These are phyloP conservation scores for Actinopyga echinites DNA, from an alignment of 53 echinoderm and acorn worm species.

Conservation along the genomic window DNA sequence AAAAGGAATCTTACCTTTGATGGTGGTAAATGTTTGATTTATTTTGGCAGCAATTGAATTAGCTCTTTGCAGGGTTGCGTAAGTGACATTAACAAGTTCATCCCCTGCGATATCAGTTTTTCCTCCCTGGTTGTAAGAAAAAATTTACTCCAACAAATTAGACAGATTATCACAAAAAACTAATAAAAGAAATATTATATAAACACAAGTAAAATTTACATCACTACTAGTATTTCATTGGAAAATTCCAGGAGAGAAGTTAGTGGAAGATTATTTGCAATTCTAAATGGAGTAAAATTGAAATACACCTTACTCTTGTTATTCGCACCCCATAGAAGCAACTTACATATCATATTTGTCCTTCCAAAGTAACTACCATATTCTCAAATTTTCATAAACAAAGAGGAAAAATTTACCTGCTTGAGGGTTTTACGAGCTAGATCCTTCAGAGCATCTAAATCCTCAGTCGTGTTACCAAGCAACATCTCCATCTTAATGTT, in stretches of 20 bases:
- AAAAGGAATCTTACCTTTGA: slow-evolving; percentile 27
- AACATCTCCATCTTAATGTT: neutral
- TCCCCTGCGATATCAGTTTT: neutral
- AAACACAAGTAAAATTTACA: too few species aligned
- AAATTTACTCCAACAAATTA: neutral
- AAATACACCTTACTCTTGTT: too few species aligned
- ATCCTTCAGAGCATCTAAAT: slow-evolving; percentile 17
- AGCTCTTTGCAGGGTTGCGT: slow-evolving; percentile 39
- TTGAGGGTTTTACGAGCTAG: slow-evolving; percentile 24
- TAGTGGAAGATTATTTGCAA: too few species aligned
- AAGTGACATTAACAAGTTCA: neutral
- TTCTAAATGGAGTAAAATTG: too few species aligned
- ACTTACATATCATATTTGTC: too few species aligned
- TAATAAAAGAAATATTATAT: too few species aligned
- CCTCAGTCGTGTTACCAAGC: neutral
- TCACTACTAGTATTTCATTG: too few species aligned
- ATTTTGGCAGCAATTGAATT: slow-evolving; percentile 41
- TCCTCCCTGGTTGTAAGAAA: neutral
- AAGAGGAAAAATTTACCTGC: slow-evolving; percentile 3
- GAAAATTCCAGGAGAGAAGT: too few species aligned
- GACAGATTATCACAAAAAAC: too few species aligned
- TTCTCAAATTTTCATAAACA: too few species aligned
- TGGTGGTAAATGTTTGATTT: slow-evolving; percentile 22
- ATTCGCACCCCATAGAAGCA: too few species aligned
- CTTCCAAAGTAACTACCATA: too few species aligned